Evolutionary conservation across 2,113 vertebrate genomes (phyloP).

Genomic region (Vombatus ursinus): DNA sequence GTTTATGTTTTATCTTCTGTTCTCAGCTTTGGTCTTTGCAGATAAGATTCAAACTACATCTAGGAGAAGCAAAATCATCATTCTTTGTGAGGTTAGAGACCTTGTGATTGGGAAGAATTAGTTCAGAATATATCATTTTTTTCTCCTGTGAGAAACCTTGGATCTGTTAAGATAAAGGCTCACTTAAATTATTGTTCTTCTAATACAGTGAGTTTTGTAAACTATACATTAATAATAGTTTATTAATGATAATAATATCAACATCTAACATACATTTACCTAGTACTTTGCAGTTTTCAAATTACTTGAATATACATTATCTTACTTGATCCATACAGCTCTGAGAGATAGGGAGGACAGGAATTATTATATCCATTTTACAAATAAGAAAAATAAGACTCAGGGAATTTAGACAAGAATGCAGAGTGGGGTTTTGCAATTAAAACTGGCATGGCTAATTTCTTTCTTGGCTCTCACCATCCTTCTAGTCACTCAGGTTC

Average conservation of each 20-base stretch:
- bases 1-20: neutral
- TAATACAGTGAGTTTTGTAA: neutral
- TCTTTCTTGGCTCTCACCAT: neutral
- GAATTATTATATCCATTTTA: neutral
- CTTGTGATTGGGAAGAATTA: neutral
- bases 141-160: neutral
- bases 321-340: neutral
- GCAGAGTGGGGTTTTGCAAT: neutral
- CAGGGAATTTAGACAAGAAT: neutral
- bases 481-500: neutral
- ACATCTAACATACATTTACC: neutral
- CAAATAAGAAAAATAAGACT: neutral
- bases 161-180: neutral
- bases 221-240: neutral
- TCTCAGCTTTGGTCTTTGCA: neutral
- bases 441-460: neutral
- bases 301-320: neutral
- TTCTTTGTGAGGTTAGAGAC: neutral
- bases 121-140: neutral
- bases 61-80: neutral
- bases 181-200: neutral
- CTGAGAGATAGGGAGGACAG: neutral
- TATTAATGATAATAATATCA: neutral
- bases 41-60: neutral
- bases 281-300: neutral